Evolutionary conservation across 1,140 invertebrate genomes (phyloP).

Genomic region (Chrysopa pallens): DNA sequence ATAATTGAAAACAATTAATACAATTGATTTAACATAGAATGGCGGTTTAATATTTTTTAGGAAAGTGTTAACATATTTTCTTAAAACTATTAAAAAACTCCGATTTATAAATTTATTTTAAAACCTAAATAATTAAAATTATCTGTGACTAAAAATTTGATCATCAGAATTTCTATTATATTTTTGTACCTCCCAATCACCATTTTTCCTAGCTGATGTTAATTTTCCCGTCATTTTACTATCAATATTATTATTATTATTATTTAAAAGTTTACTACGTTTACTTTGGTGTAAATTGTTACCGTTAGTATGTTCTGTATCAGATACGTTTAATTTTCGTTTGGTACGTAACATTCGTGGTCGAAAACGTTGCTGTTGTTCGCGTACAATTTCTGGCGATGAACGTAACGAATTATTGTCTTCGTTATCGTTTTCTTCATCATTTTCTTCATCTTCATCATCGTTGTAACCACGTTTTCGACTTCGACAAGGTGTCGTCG

Average conservation of each 20-base stretch:
- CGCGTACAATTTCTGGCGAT: background rate
- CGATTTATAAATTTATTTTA: background rate
- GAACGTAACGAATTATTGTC: too few species aligned
- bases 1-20: too few species aligned
- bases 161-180: background rate
- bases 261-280: background rate
- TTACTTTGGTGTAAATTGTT: background rate
- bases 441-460: conserved; percentile 9
- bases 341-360: background rate
- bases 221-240: background rate
- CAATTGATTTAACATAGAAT: too few species aligned
- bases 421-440: background rate
- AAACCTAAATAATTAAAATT: background rate
- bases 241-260: background rate
- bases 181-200: too few species aligned
- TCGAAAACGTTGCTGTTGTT: background rate
- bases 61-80: background rate
- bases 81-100: background rate
- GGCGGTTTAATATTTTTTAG: too few species aligned
- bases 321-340: background rate
- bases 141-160: background rate
- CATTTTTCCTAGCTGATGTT: background rate
- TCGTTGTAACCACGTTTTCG: conserved; percentile 4
- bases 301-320: background rate
- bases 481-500: conserved; percentile 6